Conservation (phyloP, 2,113 vertebrate species). For the Tricholaema leucomelas region DNA sequence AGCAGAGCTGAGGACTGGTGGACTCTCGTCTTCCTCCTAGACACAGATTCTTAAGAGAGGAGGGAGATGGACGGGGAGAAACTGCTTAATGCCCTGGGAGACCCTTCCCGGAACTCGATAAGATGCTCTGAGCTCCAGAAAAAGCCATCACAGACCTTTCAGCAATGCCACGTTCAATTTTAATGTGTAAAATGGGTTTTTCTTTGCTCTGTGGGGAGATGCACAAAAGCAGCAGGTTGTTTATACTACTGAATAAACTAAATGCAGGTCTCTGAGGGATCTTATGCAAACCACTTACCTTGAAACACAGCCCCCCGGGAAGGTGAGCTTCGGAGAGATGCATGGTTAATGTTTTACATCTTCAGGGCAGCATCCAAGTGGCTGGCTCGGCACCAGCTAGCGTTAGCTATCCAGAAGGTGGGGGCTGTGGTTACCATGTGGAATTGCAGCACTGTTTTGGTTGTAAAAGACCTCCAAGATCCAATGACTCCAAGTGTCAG, state of each 20-base stretch:
- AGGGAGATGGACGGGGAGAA: background rate
- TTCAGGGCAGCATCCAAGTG: background rate
- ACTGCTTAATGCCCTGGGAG: background rate
- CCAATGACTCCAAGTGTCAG: too few species aligned
- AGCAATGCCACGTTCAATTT: constrained; percentile 48
- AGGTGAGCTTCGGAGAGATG: constrained; percentile 7
- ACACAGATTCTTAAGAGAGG: background rate
- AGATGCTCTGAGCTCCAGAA: background rate
- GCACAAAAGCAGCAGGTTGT: constrained; percentile 58
- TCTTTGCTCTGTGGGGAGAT: constrained; percentile 40
- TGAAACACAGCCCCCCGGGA: constrained; percentile 40
- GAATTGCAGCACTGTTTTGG: too few species aligned
- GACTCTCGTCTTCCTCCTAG: fast-evolving
- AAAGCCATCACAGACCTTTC: constrained; percentile 42
- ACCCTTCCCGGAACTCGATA: background rate
- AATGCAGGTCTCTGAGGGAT: constrained; percentile 42
- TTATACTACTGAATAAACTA: constrained; percentile 67
- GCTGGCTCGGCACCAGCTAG: background rate
- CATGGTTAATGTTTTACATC: constrained; percentile 44
- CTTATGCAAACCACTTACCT: constrained; percentile 69
- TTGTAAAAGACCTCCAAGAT: too few species aligned
- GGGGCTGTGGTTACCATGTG: background rate
- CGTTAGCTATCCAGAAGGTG: background rate
- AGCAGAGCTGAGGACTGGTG: background rate
- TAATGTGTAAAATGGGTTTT: constrained; percentile 57